Percentiles rank a stretch among this genome's conserved stretches.
Conservation (phyloP, 1,140 invertebrate genomes). For the Philotrypesis tridentata region DNA sequence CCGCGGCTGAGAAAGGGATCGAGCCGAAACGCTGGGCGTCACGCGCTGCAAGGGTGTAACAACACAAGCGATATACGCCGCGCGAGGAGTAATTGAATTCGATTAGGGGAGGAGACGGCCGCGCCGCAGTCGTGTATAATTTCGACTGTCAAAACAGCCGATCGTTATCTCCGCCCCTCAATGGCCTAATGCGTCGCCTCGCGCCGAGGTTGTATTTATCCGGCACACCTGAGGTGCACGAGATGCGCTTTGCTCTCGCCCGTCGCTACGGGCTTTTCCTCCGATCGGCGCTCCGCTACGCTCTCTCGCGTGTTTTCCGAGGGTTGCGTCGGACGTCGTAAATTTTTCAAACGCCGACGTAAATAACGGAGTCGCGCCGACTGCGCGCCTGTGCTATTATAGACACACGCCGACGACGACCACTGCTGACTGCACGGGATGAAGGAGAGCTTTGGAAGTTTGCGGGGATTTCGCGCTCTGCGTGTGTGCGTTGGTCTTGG, state of each 20-base stretch:
- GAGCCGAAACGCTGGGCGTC: too few relatives aligned
- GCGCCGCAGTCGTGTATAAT: slow-evolving; percentile 54
- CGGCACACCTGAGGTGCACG: too few relatives aligned
- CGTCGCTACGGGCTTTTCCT: not conserved
- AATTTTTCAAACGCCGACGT: not conserved
- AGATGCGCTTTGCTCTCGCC: not conserved
- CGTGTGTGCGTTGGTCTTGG: not conserved
- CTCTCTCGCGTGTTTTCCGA: not conserved
- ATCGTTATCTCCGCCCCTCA: slow-evolving; percentile 1
- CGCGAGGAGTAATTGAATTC: slow-evolving; percentile 63
- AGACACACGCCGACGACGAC: too few relatives aligned
- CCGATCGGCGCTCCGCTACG: too few relatives aligned
- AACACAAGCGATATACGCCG: too few relatives aligned
- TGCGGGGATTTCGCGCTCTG: not conserved
- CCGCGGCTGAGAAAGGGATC: too few relatives aligned
- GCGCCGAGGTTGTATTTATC: slow-evolving; percentile 34
- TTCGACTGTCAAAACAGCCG: slow-evolving; percentile 62
- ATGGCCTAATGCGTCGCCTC: not conserved
- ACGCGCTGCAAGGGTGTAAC: too few relatives aligned
- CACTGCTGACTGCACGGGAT: too few relatives aligned
- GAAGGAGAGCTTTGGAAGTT: too few relatives aligned
- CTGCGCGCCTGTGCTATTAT: too few relatives aligned
- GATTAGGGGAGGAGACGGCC: slow-evolving; percentile 56
- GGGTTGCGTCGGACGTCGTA: not conserved
- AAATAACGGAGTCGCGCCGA: not conserved